These are phyloP conservation scores for Cercopithecus hamlyni DNA, from an alignment of 2,797 vertebrate genomes.

Conservation along the genomic window DNA sequence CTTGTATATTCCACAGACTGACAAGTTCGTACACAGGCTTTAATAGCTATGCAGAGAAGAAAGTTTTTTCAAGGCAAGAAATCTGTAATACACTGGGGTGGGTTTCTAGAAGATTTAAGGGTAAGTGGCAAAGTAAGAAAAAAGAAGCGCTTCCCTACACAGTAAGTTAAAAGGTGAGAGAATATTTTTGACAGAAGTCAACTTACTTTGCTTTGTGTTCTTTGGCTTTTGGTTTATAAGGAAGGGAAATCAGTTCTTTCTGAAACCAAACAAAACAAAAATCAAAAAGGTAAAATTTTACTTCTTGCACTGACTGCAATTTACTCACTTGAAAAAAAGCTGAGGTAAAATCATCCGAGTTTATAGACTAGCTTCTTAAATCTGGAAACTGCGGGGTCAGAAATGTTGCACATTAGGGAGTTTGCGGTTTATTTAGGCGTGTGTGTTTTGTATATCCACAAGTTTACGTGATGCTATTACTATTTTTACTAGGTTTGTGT, in stretches of 20 bases:
- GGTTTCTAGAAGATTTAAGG: constrained; percentile 11
- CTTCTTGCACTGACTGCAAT: constrained; percentile 33
- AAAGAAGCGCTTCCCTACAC: neutral
- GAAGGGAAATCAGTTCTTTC: constrained; percentile 82
- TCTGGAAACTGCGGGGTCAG: neutral
- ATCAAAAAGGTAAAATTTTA: constrained; percentile 11
- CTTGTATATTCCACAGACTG: neutral
- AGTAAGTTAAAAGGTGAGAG: neutral
- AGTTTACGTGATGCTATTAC: neutral
- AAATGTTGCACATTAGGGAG: neutral
- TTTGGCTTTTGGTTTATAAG: constrained; percentile 72
- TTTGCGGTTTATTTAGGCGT: neutral
- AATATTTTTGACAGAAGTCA: constrained; percentile 9
- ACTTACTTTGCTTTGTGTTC: constrained; percentile 69
- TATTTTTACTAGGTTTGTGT: neutral
- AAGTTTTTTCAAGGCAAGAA: constrained; percentile 17
- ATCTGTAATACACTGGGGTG: neutral
- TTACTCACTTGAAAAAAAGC: constrained; percentile 16
- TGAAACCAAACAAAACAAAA: constrained; percentile 50
- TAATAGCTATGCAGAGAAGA: neutral
- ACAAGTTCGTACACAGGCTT: neutral
- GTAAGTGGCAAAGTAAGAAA: neutral
- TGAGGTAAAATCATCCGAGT: constrained; percentile 33
- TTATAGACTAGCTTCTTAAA: constrained; percentile 23
- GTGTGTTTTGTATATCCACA: neutral